Conservation (phyloP, 2,797 vertebrate species). For the Coregonus suidteri region DNA sequence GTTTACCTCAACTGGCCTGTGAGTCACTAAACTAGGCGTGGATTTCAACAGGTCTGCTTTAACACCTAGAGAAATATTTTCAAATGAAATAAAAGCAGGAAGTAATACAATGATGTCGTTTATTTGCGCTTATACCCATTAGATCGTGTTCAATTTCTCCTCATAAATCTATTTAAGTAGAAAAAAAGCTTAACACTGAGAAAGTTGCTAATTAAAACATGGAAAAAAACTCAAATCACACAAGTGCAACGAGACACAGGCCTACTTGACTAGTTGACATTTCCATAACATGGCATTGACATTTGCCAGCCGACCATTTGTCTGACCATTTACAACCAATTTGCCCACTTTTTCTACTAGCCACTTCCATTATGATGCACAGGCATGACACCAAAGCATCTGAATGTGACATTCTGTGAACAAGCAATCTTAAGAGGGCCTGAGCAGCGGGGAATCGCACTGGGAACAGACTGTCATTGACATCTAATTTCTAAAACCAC, state of each 20-base stretch:
- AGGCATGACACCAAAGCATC: neutral
- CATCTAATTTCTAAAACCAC: conserved; percentile 32
- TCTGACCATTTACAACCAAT: neutral
- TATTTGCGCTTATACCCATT: too few relatives aligned
- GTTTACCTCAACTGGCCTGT: neutral
- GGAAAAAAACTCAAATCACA: neutral
- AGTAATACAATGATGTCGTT: too few relatives aligned
- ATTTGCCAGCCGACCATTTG: neutral
- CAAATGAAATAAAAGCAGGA: too few relatives aligned
- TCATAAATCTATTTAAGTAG: neutral
- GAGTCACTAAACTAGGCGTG: neutral
- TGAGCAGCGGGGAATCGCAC: neutral
- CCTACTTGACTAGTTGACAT: neutral
- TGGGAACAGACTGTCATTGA: conserved; percentile 35
- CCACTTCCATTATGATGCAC: neutral
- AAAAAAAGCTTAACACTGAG: neutral
- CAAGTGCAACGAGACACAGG: neutral
- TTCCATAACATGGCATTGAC: neutral
- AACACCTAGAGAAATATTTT: neutral
- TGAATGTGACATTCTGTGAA: conserved; percentile 12
- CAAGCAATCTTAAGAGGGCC: conserved; percentile 5
- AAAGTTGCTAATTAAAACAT: neutral
- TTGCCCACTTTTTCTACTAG: neutral
- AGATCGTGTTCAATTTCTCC: neutral
- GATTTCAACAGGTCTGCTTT: neutral